Evolutionary conservation across 1,140 invertebrate species (phyloP).

Genomic region (Ips nitidus): DNA sequence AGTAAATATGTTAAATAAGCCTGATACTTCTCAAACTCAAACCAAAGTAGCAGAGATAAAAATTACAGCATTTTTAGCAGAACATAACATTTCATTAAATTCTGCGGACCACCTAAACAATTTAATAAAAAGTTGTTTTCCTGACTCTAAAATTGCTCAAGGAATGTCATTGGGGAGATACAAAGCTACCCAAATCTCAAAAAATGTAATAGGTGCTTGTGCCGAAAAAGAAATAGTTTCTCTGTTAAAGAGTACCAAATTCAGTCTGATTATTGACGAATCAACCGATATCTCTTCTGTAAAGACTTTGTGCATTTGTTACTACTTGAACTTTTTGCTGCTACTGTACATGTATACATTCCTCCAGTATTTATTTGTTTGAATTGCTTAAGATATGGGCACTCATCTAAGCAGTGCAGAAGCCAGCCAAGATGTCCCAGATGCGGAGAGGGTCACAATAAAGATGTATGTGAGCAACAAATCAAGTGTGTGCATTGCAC

Average conservation of each 20-base stretch:
- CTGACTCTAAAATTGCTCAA: constrained; percentile 28
- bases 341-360: background rate
- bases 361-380: background rate
- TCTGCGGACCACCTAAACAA: constrained; percentile 11
- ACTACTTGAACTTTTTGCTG: too few species aligned
- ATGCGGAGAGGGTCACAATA: constrained; percentile 13
- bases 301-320: constrained; percentile 17
- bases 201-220: constrained; percentile 26
- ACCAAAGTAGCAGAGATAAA: constrained; percentile 21
- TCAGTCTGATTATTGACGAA: constrained; percentile 31
- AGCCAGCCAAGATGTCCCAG: constrained; percentile 9
- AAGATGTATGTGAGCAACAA: background rate
- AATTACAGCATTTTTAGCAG: constrained; percentile 27
- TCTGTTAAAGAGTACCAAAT: constrained; percentile 23
- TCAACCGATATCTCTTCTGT: constrained; percentile 24
- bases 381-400: constrained; percentile 10
- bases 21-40: constrained; percentile 14
- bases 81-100: constrained; percentile 32
- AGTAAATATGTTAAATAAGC: background rate
- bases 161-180: too few species aligned
- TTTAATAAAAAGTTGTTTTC: constrained; percentile 15
- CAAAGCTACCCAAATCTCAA: too few species aligned
- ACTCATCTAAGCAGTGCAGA: constrained; percentile 3
- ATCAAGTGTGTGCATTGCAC: constrained; percentile 17
- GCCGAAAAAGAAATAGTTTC: background rate